Evolutionary conservation across 2,797 vertebrate species (phyloP), one percentile per base, ranked within the genome.

Genomic region (Amblyraja radiata): DNA sequence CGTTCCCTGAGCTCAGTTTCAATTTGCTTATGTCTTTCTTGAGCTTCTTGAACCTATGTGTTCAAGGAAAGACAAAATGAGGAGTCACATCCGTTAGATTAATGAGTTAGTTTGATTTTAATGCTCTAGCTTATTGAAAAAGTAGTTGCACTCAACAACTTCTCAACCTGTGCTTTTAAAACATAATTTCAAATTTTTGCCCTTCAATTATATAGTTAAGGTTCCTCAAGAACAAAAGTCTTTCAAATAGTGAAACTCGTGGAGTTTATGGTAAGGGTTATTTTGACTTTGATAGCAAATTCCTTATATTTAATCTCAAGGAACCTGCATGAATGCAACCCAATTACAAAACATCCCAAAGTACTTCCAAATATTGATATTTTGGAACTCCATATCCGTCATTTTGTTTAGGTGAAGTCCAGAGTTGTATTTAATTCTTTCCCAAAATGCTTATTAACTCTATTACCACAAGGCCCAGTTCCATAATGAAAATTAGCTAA

Each of bases 21-120:
- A 93, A 97, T 97, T 83, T 95, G 98, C 93, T 96, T 97, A 95
- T 99, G 98, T 94, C 97, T 96, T 94, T 99, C 98, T 6, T 97
- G 97, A 0, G 98, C 99, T 95, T 99, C 93, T 25, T 93, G 93
- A 6, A 92, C 71, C 90, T 92, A 46, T n/a, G 16, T 13, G 28
- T 88, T 93, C 11, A 61, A 68, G 58, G 36, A 93, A 79, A 93
- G n/a, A 65, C n/a, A 93, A 93, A 77, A 92, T 2, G 14, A 61
- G 21, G 10, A 80, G 36, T 46, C 25, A 79, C 18, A 36, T 10
- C 32, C 8, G 25, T 77, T 9, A 11, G n/a, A 78, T 68, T 93
- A 3, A 21, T 93, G 21, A 14, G 7, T 88, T 68, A 18, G 61
- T 36, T 88, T 68, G 68, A 88, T 84, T 83, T 54, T 21, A 6